Base-by-base conservation (phyloP, 2,797 vertebrate genomes). In the Sylvia borin region DNA sequence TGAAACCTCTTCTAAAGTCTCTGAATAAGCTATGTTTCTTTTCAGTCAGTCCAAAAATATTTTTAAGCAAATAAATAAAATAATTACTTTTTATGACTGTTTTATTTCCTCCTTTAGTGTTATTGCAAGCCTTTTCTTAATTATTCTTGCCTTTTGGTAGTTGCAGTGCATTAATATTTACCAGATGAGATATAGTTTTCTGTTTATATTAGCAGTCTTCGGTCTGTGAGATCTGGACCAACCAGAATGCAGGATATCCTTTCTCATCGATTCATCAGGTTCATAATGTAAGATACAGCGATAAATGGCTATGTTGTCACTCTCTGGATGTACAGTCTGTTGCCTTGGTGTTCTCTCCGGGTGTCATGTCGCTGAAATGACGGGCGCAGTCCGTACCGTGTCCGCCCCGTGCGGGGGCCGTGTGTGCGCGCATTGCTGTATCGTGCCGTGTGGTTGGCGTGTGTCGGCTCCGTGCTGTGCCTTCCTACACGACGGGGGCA, bases 181-280 rank as follows among this genome's bases (percentile, higher is more conserved):
- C 95, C 94, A 98, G 97, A 98, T 98, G 94, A 98, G 98, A 98
- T 96, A 43, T 87, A 98, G 98, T 98, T 98, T 98, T 98, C 97
- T 98, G 97, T 98, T 98, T 98, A 97, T 98, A 97, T 96, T 97
- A 97, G 97, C 98, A 98, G 98, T 98, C 98, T 71, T 98, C 98
- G 95, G 98, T 98, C 98, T 98, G 98, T 98, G 98, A 98, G 77
- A 98, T 98, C 87, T 98, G 98, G 98, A 98, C 97, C 89, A 98
- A 98, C 98, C 98, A 98, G 98, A 98, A 98, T 97, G 98, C 98
- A 97, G 98, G 98, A 98, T 98, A 98, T 97, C 98, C 98, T 98
- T 98, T 98, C 98, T 97, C 98, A 95, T 98, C 98, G 96, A 98
- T 98, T 67, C 98, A 98, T 96, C 98, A 98, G 98, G 98, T 98